These are phyloP conservation scores for Enteromius argenteus DNA, from an alignment of 2,797 vertebrate species.

Conservation along the genomic window DNA sequence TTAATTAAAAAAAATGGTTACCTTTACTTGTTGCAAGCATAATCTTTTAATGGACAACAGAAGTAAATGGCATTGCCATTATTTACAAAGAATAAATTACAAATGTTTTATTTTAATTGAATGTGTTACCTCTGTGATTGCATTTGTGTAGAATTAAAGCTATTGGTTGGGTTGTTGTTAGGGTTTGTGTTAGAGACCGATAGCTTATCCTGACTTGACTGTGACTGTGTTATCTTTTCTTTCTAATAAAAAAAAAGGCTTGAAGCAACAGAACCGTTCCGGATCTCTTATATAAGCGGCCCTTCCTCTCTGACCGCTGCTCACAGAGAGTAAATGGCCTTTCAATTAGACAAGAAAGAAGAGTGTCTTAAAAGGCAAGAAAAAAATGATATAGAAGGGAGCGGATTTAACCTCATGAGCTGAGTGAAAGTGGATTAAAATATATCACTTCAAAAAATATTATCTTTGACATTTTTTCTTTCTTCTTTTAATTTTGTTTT, in stretches of 20 bases:
- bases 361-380: neutral
- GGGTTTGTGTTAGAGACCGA: neutral
- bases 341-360: constrained; percentile 39
- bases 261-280: constrained; percentile 61
- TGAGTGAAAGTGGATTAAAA: constrained; percentile 18
- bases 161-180: neutral
- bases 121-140: neutral
- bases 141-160: neutral
- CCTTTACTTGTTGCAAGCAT: neutral
- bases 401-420: constrained; percentile 5
- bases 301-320: constrained; percentile 58
- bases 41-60: neutral
- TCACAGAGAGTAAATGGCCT: constrained; percentile 46
- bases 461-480: neutral
- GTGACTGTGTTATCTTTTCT: constrained; percentile 46
- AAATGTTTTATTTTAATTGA: neutral
- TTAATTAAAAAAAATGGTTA: neutral
- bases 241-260: constrained; percentile 58
- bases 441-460: neutral
- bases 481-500: neutral
- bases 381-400: constrained; percentile 12
- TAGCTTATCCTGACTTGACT: constrained; percentile 39
- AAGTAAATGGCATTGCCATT: neutral
- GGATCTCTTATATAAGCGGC: constrained; percentile 72
- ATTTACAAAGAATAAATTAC: neutral